Evolutionary conservation across 1,140 invertebrate species (phyloP), one percentile per base, ranked within the genome.

Genomic region (Lerema accius): DNA sequence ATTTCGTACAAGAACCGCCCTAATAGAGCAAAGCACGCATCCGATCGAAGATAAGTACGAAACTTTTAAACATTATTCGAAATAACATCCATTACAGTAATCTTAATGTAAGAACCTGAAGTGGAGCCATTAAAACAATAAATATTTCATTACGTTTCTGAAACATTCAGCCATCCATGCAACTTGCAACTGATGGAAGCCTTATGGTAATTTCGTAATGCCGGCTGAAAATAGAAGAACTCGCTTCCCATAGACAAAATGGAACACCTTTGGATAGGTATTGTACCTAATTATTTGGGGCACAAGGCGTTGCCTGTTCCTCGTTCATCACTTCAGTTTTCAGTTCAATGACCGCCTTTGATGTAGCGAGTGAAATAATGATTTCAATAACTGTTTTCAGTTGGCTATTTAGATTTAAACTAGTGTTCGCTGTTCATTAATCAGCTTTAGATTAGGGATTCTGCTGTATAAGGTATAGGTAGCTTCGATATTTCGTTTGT

Each of bases 281-380:
- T n/a, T 3, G 28, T 32, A 42, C 19, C 7, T 42, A 55, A 55
- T 45, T 45, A 45, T 56, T 56, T 75, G 53, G 49, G 69, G 23
- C 59, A 60, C 49, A 40, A 40, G 63, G 64, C 61, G 61, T 43
- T n/a, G n/a, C n/a, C n/a, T n/a, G n/a, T 59, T 56, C 37, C 17
- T 26, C 23, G 40, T 51, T 40, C 67, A 70, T 40, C 66, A 65
- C 59, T 72, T 70, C 71, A 65, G 68, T 76, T 81, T 80, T 81
- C 73, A 80, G 80, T 78, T 80, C 73, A 84, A 74, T 73, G 77
- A 66, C 68, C 73, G 69, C 73, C 78, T 89, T 89, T 86, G 84
- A 89, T 78, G 78, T 82, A 64, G 63, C 69, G 65, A 65, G 62
- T 84, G 78, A 84, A 75, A 80, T 80, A 79, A 74, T 77, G 68